Conservation (phyloP, 1,140 invertebrate genomes). For the Anadara kagoshimensis region DNA sequence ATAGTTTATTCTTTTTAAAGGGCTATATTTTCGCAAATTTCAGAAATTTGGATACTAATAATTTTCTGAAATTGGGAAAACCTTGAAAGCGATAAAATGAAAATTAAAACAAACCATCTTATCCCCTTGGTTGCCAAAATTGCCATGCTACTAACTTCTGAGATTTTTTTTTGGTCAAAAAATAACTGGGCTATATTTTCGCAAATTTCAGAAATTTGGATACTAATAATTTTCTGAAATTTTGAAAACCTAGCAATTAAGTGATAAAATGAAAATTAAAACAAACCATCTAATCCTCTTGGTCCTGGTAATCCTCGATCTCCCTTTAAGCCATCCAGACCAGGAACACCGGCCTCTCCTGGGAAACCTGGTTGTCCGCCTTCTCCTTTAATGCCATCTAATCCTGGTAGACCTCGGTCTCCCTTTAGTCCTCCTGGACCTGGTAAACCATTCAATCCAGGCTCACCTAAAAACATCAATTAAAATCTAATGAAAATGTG, state of each 20-base stretch:
- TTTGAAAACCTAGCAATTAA: too few species aligned
- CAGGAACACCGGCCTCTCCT: conserved; percentile 69
- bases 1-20: too few species aligned
- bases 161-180: too few species aligned
- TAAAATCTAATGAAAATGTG: not conserved
- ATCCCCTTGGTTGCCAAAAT: too few species aligned
- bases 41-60: too few species aligned
- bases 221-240: too few species aligned
- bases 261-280: not conserved
- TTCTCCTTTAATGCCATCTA: conserved; percentile 20
- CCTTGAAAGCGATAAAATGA: too few species aligned
- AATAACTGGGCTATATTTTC: too few species aligned
- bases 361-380: conserved; percentile 26
- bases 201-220: too few species aligned
- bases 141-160: too few species aligned
- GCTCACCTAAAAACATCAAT: conserved; percentile 29
- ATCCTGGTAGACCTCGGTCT: conserved; percentile 33
- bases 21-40: too few species aligned
- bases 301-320: conserved; percentile 32
- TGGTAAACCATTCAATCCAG: conserved; percentile 60
- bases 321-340: conserved; percentile 84
- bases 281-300: conserved; percentile 33
- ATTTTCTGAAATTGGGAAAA: too few species aligned
- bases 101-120: conserved; percentile 26
- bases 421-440: conserved; percentile 85